A percentile compares a stretch with the other conserved stretches of the same genome.
Conservation (phyloP, 2,113 vertebrate genomes). For the Oryzias celebensis region DNA sequence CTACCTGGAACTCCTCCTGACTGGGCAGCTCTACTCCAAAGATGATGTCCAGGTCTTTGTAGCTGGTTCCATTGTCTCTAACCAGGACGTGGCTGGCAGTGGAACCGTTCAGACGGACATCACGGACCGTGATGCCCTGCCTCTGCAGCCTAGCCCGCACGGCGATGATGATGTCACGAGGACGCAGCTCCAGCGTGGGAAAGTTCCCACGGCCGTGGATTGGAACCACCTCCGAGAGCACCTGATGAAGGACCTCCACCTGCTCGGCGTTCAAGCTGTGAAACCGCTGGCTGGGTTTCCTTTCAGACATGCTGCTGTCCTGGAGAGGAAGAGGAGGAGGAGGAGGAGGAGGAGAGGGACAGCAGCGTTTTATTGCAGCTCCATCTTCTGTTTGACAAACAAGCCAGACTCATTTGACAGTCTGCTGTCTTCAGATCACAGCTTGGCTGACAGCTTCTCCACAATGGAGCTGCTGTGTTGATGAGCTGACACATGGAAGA, state of each 20-base stretch:
- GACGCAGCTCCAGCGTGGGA: conserved; percentile 93
- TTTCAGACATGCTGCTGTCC: conserved; percentile 85
- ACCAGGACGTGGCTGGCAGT: conserved; percentile 94
- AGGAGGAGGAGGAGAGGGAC: conserved; percentile 30
- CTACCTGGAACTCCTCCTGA: conserved; percentile 88
- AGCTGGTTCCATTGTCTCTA: conserved; percentile 86
- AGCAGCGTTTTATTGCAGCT: background rate
- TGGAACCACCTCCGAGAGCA: conserved; percentile 88
- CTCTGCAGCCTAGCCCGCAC: conserved; percentile 85
- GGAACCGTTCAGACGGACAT: conserved; percentile 93
- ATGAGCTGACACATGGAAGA: conserved; percentile 54
- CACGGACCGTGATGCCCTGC: conserved; percentile 85
- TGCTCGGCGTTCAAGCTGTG: conserved; percentile 90
- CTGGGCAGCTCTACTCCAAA: conserved; percentile 89
- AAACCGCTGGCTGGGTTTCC: conserved; percentile 83
- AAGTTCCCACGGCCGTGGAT: conserved; percentile 96
- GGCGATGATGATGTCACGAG: conserved; percentile 88
- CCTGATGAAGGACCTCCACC: conserved; percentile 81
- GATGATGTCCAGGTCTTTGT: conserved; percentile 96
- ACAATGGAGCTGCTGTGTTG: conserved; percentile 64
- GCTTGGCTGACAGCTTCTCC: conserved; percentile 72
- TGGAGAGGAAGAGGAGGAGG: conserved; percentile 31
- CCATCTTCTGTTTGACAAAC: background rate
- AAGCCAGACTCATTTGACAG: conserved; percentile 29
- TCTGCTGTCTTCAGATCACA: conserved; percentile 68